Percentiles rank a stretch among this genome's conserved stretches.
Evolutionary conservation across 2,113 vertebrate genomes (phyloP).

Genomic region (Grallaria varia): DNA sequence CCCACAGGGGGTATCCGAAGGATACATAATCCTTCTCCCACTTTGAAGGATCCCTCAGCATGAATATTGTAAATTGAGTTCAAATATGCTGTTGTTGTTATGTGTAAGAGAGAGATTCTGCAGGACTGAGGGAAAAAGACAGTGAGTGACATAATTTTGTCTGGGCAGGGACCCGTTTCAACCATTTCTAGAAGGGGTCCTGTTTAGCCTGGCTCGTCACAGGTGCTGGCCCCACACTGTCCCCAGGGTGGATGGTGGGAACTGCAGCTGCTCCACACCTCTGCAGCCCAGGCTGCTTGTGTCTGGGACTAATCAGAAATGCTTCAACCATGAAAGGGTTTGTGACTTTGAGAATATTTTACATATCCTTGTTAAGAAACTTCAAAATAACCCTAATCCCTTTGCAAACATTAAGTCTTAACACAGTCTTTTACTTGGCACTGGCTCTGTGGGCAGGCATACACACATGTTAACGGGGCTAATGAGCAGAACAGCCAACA

Average conservation of each 20-base stretch:
- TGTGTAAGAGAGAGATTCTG: background rate
- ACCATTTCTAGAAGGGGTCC: background rate
- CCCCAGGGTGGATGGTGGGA: background rate
- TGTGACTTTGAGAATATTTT: conserved; percentile 60
- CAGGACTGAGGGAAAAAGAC: background rate
- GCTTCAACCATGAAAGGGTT: conserved; percentile 47
- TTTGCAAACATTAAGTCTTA: conserved; percentile 58
- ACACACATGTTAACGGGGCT: background rate
- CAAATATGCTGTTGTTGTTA: background rate
- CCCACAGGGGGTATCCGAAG: background rate
- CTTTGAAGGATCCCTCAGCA: background rate
- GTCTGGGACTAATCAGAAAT: conserved; percentile 45
- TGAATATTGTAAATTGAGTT: background rate
- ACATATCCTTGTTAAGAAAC: conserved; percentile 42
- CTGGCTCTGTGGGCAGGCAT: background rate
- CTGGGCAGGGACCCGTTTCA: background rate
- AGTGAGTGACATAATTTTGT: accelerated
- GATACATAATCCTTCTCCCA: background rate
- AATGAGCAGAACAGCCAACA: conserved; percentile 55
- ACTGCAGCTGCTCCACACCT: background rate
- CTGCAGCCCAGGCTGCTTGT: background rate
- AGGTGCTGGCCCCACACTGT: background rate
- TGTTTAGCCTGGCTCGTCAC: background rate
- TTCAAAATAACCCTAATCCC: conserved; percentile 47
- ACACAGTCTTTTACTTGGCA: conserved; percentile 44